These are phyloP conservation scores for Spilogale gracilis DNA, from an alignment of 2,113 vertebrate species.

Conservation along the genomic window DNA sequence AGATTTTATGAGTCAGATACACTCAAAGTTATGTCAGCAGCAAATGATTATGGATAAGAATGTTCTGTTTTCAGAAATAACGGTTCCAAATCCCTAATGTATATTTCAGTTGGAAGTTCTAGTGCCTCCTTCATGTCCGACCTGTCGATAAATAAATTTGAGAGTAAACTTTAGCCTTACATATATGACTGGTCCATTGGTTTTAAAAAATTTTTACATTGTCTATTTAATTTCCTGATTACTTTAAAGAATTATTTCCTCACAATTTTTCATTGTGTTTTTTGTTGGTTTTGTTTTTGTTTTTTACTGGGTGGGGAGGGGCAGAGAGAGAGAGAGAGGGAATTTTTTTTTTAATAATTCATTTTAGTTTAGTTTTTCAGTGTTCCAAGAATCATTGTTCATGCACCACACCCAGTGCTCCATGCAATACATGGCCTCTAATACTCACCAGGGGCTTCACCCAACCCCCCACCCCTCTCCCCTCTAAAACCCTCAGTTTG, in stretches of 20 bases:
- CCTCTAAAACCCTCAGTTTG: too few species aligned
- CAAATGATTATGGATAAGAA: neutral
- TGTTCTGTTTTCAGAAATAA: neutral
- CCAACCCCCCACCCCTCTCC: too few species aligned
- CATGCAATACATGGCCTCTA: too few species aligned
- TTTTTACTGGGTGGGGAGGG: neutral
- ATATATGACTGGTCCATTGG: neutral
- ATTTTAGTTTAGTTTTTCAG: too few species aligned
- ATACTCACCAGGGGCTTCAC: too few species aligned
- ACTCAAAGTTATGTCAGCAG: neutral
- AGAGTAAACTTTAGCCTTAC: neutral
- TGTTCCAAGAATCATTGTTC: too few species aligned
- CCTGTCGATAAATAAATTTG: neutral
- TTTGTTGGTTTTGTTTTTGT: neutral
- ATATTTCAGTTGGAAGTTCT: neutral
- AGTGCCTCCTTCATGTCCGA: neutral
- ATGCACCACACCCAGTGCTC: too few species aligned
- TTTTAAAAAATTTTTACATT: conserved; percentile 1
- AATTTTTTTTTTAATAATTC: too few species aligned
- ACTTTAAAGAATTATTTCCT: neutral
- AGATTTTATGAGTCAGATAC: neutral
- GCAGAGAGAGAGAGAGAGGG: neutral
- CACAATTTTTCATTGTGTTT: neutral
- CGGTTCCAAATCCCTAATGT: neutral
- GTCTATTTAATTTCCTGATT: neutral